These are phyloP conservation scores for Phalloptychus januarius DNA, from an alignment of 2,797 vertebrate species.

Conservation along the genomic window DNA sequence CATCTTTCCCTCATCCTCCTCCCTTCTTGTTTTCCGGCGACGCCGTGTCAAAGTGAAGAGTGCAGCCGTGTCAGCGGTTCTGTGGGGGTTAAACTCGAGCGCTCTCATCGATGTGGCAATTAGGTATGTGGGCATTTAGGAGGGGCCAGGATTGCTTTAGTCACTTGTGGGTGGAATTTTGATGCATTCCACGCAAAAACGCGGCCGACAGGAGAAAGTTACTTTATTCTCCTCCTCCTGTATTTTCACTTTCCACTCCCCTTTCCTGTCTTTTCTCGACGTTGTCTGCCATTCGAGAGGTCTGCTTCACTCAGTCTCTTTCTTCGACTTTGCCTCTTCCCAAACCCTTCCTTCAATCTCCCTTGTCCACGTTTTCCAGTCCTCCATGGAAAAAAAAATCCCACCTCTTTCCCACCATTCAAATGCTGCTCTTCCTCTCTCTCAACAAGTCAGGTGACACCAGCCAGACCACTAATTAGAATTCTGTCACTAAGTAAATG, in stretches of 20 bases:
- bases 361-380: slow-evolving; percentile 60
- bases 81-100: slow-evolving; percentile 67
- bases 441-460: slow-evolving; percentile 83
- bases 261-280: slow-evolving; percentile 21
- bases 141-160: slow-evolving; percentile 37
- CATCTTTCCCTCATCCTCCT: slow-evolving; percentile 23
- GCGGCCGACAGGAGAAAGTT: slow-evolving; percentile 16
- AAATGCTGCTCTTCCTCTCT: slow-evolving; percentile 54
- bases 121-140: slow-evolving; percentile 52
- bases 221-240: background rate
- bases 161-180: slow-evolving; percentile 56
- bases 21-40: slow-evolving; percentile 43
- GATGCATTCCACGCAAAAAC: slow-evolving; percentile 50
- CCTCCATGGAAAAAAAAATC: slow-evolving; percentile 32
- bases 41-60: slow-evolving; percentile 46
- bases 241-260: slow-evolving; percentile 9
- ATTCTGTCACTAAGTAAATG: slow-evolving; percentile 99
- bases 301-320: slow-evolving; percentile 18
- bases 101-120: slow-evolving; percentile 61
- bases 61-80: slow-evolving; percentile 28
- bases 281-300: slow-evolving; percentile 24
- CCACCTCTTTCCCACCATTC: slow-evolving; percentile 57
- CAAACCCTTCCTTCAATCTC: slow-evolving; percentile 63
- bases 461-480: slow-evolving; percentile 98
- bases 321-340: slow-evolving; percentile 54